Evolutionary conservation across 1,140 invertebrate species (phyloP), one percentile per base, ranked within the genome.

Genomic region (Charaxes varanes): DNA sequence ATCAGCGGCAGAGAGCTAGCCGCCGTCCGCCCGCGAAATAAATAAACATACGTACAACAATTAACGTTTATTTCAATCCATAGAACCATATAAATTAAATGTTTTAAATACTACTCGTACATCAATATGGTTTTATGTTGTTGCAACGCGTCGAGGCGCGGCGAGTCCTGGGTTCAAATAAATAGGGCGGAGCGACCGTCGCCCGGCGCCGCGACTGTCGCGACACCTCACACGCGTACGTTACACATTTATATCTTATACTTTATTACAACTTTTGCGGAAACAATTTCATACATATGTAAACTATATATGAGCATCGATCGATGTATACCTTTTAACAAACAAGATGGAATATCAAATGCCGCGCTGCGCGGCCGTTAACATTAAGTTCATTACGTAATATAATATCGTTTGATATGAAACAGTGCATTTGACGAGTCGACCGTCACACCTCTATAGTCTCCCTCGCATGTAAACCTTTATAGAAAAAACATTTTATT

Each of bases 401-500:
- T 62, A 62, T 67, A 70, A 67, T 67, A 71, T 72, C 66, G 59
- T 65, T 73, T 58, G 61, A 67, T 59, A 63, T 65, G 59, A 62
- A 60, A 70, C 62, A 60, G 65, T 61, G 62, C 61, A 65, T 56
- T 63, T 65, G 48, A 59, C 55, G 51, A 64, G 62, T 60, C 50
- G 60, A 64, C 64, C 69, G 59, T 72, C 67, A 63, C 71, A 68
- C 63, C 64, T 66, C 41, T 43, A 60, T 40, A 65, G 53, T 62
- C 57, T 63, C 63, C 67, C 56, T 79, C 63, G 72, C 65, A 66
- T 79, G 78, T 82, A 82, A 79, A 79, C 67, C 64, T 76, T 81
- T 82, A 62, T 78, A 76, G 66, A 72, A 82, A 80, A 82, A 82
- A 78, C 76, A 73, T 78, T 69, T 78, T 77, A 74, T 77, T 80